A percentile compares a stretch with the other conserved stretches of the same genome.
Evolutionary conservation across 2,888 invertebrate species (phyloP).

Genomic region (Tridacna gigas): DNA sequence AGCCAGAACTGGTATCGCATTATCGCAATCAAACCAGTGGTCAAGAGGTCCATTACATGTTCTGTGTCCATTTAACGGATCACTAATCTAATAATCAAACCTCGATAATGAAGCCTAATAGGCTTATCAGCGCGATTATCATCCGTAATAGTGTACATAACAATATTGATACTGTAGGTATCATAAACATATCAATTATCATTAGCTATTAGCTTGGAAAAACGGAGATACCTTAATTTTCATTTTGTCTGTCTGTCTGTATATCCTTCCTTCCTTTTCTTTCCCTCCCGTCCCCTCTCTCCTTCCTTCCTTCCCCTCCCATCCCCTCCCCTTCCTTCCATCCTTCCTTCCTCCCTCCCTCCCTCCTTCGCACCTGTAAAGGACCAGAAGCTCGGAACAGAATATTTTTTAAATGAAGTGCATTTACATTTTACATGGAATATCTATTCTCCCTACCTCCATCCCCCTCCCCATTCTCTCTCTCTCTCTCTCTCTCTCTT

Average conservation of each 20-base stretch:
- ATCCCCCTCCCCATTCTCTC: neutral
- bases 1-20: neutral
- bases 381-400: too few species aligned
- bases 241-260: neutral
- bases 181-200: constrained; percentile 22
- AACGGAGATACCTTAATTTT: too few species aligned
- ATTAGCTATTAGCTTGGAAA: neutral
- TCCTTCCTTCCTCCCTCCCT: constrained; percentile 3
- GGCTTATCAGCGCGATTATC: constrained; percentile 53
- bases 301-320: neutral
- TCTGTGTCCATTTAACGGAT: constrained; percentile 30
- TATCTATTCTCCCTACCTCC: neutral
- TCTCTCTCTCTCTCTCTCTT: neutral
- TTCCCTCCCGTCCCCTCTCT: constrained; percentile 11
- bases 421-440: too few species aligned
- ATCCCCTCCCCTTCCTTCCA: neutral
- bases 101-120: constrained; percentile 52
- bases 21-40: constrained; percentile 16
- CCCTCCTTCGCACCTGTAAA: neutral
- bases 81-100: constrained; percentile 55
- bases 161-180: neutral
- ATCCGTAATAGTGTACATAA: constrained; percentile 29
- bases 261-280: neutral
- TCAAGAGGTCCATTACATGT: neutral
- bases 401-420: too few species aligned